Evolutionary conservation across 2,888 invertebrate species (phyloP).

Genomic region (Desoria tigrina): DNA sequence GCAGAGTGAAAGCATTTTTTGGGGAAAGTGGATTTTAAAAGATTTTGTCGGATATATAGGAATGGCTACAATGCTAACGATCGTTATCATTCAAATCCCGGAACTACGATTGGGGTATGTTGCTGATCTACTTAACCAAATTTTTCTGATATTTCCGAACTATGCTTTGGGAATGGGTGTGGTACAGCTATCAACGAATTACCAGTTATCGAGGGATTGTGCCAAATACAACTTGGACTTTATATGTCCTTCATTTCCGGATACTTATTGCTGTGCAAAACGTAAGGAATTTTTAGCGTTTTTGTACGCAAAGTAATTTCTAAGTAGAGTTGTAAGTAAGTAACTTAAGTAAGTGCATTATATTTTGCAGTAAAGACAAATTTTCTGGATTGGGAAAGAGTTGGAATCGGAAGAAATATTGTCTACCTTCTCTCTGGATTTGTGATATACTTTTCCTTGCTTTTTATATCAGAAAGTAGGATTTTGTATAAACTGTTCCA

Average conservation of each 20-base stretch:
- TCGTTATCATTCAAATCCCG: slow-evolving; percentile 67
- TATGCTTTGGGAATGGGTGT: slow-evolving; percentile 61
- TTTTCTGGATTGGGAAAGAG: slow-evolving; percentile 47
- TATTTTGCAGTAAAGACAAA: slow-evolving; percentile 40
- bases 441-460: slow-evolving; percentile 8
- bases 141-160: slow-evolving; percentile 72
- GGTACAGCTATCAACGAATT: slow-evolving; percentile 49
- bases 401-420: slow-evolving; percentile 51
- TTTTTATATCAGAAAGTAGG: slow-evolving; percentile 12
- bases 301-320: neutral
- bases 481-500: neutral
- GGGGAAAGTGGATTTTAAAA: neutral
- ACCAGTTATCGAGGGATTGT: slow-evolving; percentile 47
- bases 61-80: slow-evolving; percentile 69
- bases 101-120: slow-evolving; percentile 63
- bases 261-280: slow-evolving; percentile 36
- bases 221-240: slow-evolving; percentile 34
- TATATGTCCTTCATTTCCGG: slow-evolving; percentile 36
- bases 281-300: slow-evolving; percentile 18
- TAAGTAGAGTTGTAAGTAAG: neutral
- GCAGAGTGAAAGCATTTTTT: neutral
- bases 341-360: neutral
- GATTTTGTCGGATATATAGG: slow-evolving; percentile 62
- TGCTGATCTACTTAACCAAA: slow-evolving; percentile 65
- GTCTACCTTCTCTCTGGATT: slow-evolving; percentile 37